Conservation (phyloP, 2,113 vertebrate species). For the Puffinus mauretanicus region DNA sequence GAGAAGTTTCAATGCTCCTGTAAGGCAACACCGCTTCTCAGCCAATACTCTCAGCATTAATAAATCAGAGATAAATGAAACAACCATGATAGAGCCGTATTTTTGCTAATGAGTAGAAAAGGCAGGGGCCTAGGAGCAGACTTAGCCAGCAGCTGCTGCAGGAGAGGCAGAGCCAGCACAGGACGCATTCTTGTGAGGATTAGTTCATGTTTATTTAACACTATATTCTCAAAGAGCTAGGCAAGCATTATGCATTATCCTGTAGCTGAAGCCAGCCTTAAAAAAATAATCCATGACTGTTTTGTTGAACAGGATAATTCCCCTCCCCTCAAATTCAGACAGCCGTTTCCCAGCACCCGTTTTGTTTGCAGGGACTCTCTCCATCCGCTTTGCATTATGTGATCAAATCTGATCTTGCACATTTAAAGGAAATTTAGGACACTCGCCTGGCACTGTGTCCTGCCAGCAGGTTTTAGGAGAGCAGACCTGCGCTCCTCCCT, state of each 20-base stretch:
- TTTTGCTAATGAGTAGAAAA: not conserved
- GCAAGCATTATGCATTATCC: not conserved
- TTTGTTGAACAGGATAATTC: not conserved
- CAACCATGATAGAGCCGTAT: fast-evolving
- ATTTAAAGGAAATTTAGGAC: not conserved
- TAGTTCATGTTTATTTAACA: conserved; percentile 5
- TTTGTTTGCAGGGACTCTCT: not conserved
- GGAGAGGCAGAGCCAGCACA: not conserved
- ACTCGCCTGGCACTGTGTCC: fast-evolving
- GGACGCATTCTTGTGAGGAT: not conserved
- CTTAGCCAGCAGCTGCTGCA: not conserved
- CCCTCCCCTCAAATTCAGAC: not conserved
- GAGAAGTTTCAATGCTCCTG: not conserved
- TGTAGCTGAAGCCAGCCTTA: not conserved
- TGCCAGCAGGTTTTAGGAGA: not conserved
- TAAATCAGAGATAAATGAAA: not conserved
- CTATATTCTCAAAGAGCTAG: conserved; percentile 5
- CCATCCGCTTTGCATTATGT: not conserved
- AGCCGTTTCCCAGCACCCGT: fast-evolving
- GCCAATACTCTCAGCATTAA: not conserved
- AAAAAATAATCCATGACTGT: not conserved
- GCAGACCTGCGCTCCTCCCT: not conserved
- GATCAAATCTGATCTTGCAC: not conserved
- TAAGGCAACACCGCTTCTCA: not conserved
- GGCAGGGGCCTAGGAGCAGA: not conserved